Evolutionary conservation across 2,113 vertebrate species (phyloP), one percentile per base, ranked within the genome.

Genomic region (Spheniscus mendiculus): DNA sequence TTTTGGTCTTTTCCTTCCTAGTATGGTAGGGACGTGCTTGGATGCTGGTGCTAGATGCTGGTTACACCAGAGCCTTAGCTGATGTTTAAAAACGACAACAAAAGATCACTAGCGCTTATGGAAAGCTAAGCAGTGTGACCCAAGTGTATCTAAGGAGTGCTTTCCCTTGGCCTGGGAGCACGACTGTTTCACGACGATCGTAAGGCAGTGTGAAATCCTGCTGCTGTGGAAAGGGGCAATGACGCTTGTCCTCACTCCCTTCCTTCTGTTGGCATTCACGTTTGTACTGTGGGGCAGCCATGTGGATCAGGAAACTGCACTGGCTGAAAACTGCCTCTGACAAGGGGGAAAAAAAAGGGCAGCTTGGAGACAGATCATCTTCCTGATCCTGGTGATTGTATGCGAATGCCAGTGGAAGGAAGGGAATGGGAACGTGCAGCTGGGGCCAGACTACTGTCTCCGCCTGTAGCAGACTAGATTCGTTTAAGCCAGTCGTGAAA

Each of bases 171-270:
- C 38, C 70, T 27, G 45, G 76, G n/a, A 53, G 30, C 23, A 2
- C 27, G 3, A 4, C n/a, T 1, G 1, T 22, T 42, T 17, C 79
- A 2, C 1, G 4, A 2, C 4, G 42, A 10, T 16, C 0, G 2
- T 29, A 12, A 34, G 50, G 53, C 11, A 30, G 21, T 16, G 27
- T 49, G 32, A 42, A n/a, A 3, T 7, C 21, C 1, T 5, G 40
- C 45, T 66, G 40, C 78, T 23, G 42, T 16, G 61, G 49, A 44
- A 29, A 42, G 84, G 44, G 42, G 11, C 55, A 12, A 6, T 2
- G 16, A 5, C 2, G 5, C 65, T 44, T 12, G n/a, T 44, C 40
- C 74, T 47, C 26, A 0, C 38, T 65, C n/a, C 62, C 32, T 49
- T 1, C 81, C 58, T 56, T 29, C 47, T 50, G 20, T 10, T 56